Conservation (phyloP, 2,797 vertebrate genomes). For the Gallinago stenura region DNA sequence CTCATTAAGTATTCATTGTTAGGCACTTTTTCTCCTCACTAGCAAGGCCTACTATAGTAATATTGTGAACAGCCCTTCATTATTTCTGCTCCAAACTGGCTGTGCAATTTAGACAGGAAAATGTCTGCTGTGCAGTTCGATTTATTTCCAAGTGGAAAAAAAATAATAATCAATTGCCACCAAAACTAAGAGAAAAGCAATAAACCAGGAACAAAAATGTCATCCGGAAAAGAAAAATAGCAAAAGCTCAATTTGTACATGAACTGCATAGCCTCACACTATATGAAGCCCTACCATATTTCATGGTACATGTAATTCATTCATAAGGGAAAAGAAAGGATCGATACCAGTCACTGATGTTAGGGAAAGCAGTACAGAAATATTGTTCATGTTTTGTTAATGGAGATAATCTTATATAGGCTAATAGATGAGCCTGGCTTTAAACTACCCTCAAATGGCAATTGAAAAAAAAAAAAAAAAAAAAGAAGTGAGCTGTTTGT, state of each 20-base stretch:
- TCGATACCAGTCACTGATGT: neutral
- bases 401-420: neutral
- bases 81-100: neutral
- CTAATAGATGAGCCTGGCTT: neutral
- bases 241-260: neutral
- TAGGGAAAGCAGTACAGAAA: neutral
- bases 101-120: neutral
- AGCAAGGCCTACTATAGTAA: neutral
- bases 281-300: neutral
- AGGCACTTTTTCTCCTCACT: neutral
- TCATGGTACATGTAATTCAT: neutral
- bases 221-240: neutral
- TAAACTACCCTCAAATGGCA: neutral
- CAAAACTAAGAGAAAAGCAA: neutral
- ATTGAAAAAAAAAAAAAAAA: neutral
- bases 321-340: neutral
- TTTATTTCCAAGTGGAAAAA: neutral
- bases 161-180: neutral
- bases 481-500: neutral
- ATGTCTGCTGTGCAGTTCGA: neutral
- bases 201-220: neutral
- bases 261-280: neutral
- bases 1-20: neutral
- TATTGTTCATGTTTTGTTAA: neutral
- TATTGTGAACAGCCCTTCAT: neutral